These are phyloP conservation scores for Fulmarus glacialis DNA, from an alignment of 2,113 vertebrate genomes.

Conservation along the genomic window DNA sequence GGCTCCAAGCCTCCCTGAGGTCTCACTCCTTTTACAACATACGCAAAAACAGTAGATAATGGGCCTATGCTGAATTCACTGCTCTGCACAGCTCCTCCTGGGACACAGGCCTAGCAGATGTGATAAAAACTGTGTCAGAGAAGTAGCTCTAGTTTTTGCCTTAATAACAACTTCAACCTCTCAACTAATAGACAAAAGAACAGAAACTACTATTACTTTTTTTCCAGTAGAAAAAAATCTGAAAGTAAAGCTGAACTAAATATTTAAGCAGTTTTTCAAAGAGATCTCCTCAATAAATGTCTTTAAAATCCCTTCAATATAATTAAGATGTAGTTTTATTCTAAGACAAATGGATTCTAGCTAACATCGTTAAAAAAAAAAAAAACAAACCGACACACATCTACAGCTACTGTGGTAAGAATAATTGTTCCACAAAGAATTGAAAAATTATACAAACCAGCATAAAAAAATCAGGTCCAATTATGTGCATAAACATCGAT, in stretches of 20 bases:
- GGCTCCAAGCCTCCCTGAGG: slow-evolving; percentile 80
- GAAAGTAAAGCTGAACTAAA: slow-evolving; percentile 59
- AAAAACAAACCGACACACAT: not conserved
- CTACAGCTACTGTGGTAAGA: not conserved
- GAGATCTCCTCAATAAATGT: slow-evolving; percentile 1
- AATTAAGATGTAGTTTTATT: not conserved
- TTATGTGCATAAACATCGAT: not conserved
- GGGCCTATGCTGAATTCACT: slow-evolving; percentile 78
- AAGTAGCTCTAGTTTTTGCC: slow-evolving; percentile 78
- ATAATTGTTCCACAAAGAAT: not conserved
- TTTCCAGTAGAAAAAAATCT: slow-evolving; percentile 43
- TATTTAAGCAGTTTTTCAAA: slow-evolving; percentile 60
- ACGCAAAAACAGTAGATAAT: slow-evolving; percentile 78
- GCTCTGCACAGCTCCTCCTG: slow-evolving; percentile 75
- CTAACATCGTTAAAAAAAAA: not conserved
- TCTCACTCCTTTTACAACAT: slow-evolving; percentile 73
- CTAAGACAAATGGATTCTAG: not conserved
- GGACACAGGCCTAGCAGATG: slow-evolving; percentile 81
- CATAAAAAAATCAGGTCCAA: not conserved
- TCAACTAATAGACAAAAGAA: slow-evolving; percentile 78
- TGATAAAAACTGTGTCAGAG: slow-evolving; percentile 79
- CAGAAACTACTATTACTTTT: slow-evolving; percentile 51
- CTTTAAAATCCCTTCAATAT: not conserved
- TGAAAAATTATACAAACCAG: not conserved
- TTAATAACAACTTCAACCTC: slow-evolving; percentile 83